phyloP scores from a whole-genome alignment of 2,113 vertebrate species.

The Colius striatus region DNA sequence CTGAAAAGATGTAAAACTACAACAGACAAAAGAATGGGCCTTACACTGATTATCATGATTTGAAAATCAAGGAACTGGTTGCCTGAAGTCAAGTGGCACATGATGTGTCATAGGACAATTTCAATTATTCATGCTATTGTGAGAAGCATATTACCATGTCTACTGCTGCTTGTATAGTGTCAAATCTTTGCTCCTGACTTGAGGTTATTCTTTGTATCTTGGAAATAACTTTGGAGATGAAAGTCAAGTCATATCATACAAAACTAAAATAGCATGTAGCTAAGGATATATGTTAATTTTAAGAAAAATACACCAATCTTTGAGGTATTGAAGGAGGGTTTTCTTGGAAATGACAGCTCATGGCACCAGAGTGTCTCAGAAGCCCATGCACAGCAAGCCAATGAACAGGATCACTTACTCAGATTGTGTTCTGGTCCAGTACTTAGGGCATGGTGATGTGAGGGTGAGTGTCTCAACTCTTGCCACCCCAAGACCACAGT shows the following conservation, averaged over 20 bases:
- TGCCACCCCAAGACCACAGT: neutral
- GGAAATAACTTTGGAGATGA: neutral
- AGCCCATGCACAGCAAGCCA: neutral
- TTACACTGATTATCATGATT: constrained; percentile 29
- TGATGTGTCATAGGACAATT: constrained; percentile 16
- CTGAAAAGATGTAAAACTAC: neutral
- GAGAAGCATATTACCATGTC: neutral
- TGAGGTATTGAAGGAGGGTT: neutral
- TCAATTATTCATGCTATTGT: constrained; percentile 53
- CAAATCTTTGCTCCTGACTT: neutral
- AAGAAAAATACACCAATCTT: neutral
- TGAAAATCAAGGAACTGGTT: constrained; percentile 44
- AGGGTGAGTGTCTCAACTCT: neutral
- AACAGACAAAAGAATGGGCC: neutral
- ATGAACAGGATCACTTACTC: neutral
- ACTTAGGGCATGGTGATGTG: neutral
- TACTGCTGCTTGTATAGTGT: neutral
- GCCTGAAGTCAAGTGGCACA: constrained; percentile 35
- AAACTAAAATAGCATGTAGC: neutral
- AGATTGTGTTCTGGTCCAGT: neutral
- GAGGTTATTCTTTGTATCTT: neutral
- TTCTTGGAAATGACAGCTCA: neutral
- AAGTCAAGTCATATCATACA: neutral
- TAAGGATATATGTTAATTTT: neutral
- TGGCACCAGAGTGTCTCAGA: neutral